Percentiles rank a stretch among this genome's conserved stretches.
phyloP scores from a whole-genome alignment of 2,888 invertebrate genomes.

The Candidula unifasciata region DNA sequence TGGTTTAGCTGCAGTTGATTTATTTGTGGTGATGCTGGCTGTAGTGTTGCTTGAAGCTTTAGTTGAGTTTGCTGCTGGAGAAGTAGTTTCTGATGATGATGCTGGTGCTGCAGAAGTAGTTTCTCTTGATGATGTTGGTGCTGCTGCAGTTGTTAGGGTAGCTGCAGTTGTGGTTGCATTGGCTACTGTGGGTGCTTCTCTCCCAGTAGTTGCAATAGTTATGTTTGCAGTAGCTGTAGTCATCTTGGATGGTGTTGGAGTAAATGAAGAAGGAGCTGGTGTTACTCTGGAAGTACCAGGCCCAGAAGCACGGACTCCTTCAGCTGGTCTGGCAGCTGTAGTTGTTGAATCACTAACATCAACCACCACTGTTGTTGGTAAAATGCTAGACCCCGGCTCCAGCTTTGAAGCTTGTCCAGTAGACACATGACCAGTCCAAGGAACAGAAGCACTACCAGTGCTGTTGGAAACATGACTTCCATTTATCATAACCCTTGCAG shows the following conservation, averaged over 20 bases:
- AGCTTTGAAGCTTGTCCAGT: slow-evolving; percentile 4
- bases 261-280: no score
- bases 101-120: slow-evolving; percentile 19
- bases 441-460: background rate
- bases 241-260: slow-evolving; percentile 5
- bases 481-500: background rate
- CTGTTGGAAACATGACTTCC: no score
- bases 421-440: background rate
- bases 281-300: no score
- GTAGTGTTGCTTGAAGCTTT: background rate
- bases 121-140: slow-evolving; percentile 48
- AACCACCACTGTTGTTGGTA: no score
- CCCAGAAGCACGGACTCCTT: no score
- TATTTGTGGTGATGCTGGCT: background rate
- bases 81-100: slow-evolving; percentile 11
- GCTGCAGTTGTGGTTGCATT: background rate
- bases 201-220: background rate
- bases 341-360: no score
- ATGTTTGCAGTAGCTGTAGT: slow-evolving; percentile 7
- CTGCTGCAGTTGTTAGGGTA: slow-evolving; percentile 51
- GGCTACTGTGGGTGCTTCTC: no score
- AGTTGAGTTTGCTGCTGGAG: background rate
- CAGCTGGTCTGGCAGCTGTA: no score
- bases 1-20: background rate
- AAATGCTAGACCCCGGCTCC: no score